Conservation (phyloP, 2,888 invertebrate genomes). For the Teleiodes luculella region DNA sequence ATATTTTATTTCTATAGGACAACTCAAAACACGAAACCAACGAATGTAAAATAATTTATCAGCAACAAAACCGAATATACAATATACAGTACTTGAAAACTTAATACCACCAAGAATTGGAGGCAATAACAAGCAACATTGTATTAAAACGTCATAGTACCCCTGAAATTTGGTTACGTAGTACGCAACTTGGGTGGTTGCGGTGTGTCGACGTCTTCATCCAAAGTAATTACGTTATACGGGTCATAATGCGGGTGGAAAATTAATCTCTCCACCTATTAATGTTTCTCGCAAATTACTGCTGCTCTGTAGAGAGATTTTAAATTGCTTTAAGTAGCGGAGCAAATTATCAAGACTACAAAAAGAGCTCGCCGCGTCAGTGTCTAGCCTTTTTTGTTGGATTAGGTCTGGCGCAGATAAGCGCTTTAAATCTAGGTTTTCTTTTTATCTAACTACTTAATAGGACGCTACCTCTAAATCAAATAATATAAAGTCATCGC, state of each 20-base stretch:
- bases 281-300: slow-evolving; percentile 5
- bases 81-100: no score
- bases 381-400: not conserved
- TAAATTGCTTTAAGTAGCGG: slow-evolving; percentile 2
- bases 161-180: not conserved
- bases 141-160: slow-evolving; percentile 7
- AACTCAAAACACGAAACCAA: no score
- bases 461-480: no score
- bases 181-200: not conserved
- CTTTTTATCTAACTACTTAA: no score
- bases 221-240: slow-evolving; percentile 1
- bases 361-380: not conserved
- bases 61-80: no score
- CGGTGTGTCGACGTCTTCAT: not conserved
- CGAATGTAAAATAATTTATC: no score
- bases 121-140: not conserved
- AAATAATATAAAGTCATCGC: no score
- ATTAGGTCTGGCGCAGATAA: not conserved
- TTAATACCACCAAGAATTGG: no score
- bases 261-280: slow-evolving; percentile 4
- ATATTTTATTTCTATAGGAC: no score
- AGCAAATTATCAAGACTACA: not conserved
- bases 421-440: no score
- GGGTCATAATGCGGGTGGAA: slow-evolving; percentile 1
- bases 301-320: not conserved